Evolutionary conservation across 2,113 vertebrate genomes (phyloP).

Genomic region (Misgurnus anguillicaudatus): DNA sequence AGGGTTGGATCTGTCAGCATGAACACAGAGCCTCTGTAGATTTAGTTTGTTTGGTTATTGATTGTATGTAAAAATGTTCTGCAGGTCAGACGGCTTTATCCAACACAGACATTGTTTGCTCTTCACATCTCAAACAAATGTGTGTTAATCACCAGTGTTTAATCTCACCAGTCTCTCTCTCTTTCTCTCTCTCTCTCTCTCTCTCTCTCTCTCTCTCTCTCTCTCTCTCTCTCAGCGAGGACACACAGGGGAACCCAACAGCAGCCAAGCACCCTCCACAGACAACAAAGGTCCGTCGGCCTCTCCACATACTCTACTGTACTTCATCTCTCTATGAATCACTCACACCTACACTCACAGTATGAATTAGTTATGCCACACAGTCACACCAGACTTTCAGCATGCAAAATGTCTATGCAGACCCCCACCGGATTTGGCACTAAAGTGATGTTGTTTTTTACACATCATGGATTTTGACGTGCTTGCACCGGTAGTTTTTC

Average conservation of each 20-base stretch:
- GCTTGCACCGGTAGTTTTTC: too few relatives aligned
- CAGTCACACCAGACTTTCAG: too few relatives aligned
- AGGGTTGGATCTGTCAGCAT: too few relatives aligned
- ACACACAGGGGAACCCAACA: conserved; percentile 53
- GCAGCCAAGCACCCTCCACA: conserved; percentile 50
- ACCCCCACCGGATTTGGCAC: too few relatives aligned
- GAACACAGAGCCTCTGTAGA: not conserved
- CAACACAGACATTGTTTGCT: not conserved
- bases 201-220: conserved; percentile 14
- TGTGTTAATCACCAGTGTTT: not conserved
- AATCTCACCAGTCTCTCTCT: not conserved
- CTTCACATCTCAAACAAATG: conserved; percentile 4
- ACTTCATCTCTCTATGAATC: conserved; percentile 8
- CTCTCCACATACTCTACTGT: not conserved
- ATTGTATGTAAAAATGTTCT: conserved; percentile 3
- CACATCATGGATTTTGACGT: too few relatives aligned
- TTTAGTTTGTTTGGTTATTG: conserved; percentile 9
- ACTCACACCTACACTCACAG: not conserved
- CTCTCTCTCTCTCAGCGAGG: conserved; percentile 39
- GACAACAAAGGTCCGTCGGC: conserved; percentile 59
- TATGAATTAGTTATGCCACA: not conserved
- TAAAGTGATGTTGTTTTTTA: too few relatives aligned
- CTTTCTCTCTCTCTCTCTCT: not conserved
- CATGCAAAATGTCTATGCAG: too few relatives aligned
- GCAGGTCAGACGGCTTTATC: not conserved